Percentiles rank a stretch among this genome's conserved stretches.
phyloP scores from a whole-genome alignment of 2,888 invertebrate species.

The Eledone cirrhosa region DNA sequence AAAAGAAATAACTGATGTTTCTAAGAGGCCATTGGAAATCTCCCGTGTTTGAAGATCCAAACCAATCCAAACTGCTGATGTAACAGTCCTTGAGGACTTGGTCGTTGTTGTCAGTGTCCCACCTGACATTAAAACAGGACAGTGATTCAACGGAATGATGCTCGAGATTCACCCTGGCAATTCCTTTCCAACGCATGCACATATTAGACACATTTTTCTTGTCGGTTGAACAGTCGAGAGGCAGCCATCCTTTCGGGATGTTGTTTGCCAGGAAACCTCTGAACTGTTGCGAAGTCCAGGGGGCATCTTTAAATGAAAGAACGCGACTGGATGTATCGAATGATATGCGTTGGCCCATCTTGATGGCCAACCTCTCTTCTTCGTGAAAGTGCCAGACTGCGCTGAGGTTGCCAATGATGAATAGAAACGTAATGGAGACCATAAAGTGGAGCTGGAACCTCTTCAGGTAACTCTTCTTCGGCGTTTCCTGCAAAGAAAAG shows the following conservation, averaged over 20 bases:
- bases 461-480: slow-evolving; percentile 29
- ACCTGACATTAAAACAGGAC: slow-evolving; percentile 82
- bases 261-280: slow-evolving; percentile 43
- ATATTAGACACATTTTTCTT: slow-evolving; percentile 46
- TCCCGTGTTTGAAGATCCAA: slow-evolving; percentile 51
- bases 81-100: slow-evolving; percentile 84
- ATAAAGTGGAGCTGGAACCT: slow-evolving; percentile 51
- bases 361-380: slow-evolving; percentile 41
- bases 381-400: slow-evolving; percentile 53
- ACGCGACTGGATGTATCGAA: slow-evolving; percentile 45
- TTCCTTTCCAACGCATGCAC: slow-evolving; percentile 53
- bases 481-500: neutral
- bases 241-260: slow-evolving; percentile 53
- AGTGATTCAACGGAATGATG: slow-evolving; percentile 41
- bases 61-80: slow-evolving; percentile 55
- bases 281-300: slow-evolving; percentile 37
- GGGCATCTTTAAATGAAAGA: slow-evolving; percentile 40
- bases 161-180: slow-evolving; percentile 46
- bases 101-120: slow-evolving; percentile 78
- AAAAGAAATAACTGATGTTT: slow-evolving; percentile 42
- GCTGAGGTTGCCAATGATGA: slow-evolving; percentile 48
- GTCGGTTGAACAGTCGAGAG: slow-evolving; percentile 49
- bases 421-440: slow-evolving; percentile 48
- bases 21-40: slow-evolving; percentile 46
- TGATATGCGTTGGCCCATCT: slow-evolving; percentile 46